Percentiles rank a stretch among this genome's conserved stretches.
phyloP scores from a whole-genome alignment of 1,140 invertebrate species.

The Drosophila sp. region DNA sequence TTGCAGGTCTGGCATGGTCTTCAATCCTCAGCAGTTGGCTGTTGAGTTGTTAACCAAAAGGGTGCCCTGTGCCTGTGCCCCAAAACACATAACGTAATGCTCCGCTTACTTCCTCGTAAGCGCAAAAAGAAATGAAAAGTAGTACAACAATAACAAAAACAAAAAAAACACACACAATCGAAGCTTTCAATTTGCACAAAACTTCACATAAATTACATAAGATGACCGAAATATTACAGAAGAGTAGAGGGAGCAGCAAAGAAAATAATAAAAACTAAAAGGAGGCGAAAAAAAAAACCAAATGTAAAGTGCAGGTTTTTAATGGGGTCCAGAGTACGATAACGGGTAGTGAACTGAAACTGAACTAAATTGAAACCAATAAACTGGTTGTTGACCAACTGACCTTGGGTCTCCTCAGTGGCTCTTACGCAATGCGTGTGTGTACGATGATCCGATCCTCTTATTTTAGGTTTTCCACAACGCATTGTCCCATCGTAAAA shows the following conservation, averaged over 20 bases:
- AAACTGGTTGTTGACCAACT: slow-evolving; percentile 72
- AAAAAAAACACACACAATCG: slow-evolving; percentile 42
- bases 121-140: slow-evolving; percentile 27
- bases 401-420: slow-evolving; percentile 54
- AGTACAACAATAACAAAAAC: slow-evolving; percentile 9
- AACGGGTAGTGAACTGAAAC: slow-evolving; percentile 38
- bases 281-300: slow-evolving; percentile 26
- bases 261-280: slow-evolving; percentile 7
- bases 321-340: background rate
- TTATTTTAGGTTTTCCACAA: slow-evolving; percentile 27
- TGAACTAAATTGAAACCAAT: slow-evolving; percentile 34
- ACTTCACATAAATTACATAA: slow-evolving; percentile 79
- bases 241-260: slow-evolving; percentile 19
- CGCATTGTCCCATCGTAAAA: background rate
- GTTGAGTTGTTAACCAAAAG: slow-evolving; percentile 58
- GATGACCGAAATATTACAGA: slow-evolving; percentile 57
- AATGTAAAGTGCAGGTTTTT: slow-evolving; percentile 42
- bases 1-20: slow-evolving; percentile 23
- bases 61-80: slow-evolving; percentile 42
- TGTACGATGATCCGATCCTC: slow-evolving; percentile 57
- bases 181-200: slow-evolving; percentile 79
- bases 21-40: slow-evolving; percentile 29
- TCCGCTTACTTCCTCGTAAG: slow-evolving; percentile 74
- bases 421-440: slow-evolving; percentile 24
- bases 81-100: slow-evolving; percentile 67